Percentiles rank a stretch among this genome's conserved stretches.
These are phyloP conservation scores for Stigmatopora argus DNA, from an alignment of 2,113 vertebrate species.

Conservation along the genomic window DNA sequence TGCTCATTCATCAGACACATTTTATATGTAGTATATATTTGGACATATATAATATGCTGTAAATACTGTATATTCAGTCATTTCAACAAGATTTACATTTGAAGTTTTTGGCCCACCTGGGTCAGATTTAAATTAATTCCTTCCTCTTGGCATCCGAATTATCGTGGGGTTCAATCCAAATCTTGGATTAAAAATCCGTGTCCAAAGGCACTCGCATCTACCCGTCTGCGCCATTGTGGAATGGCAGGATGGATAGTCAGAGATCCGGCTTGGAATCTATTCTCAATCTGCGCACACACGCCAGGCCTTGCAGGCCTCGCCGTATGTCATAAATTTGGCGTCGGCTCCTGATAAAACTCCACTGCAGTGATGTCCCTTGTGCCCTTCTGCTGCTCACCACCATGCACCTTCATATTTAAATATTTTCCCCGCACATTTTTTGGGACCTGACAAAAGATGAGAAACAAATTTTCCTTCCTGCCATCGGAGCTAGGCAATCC, in stretches of 20 bases:
- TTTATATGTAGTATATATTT: no score
- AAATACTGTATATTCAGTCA: neutral
- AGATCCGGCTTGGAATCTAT: constrained; percentile 49
- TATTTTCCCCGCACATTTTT: constrained; percentile 10
- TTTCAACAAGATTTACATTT: constrained; percentile 1
- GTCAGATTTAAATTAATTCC: constrained; percentile 17
- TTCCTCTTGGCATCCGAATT: constrained; percentile 11
- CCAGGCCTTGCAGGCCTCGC: constrained; percentile 13
- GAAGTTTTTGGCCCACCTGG: constrained; percentile 7
- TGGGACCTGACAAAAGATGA: constrained; percentile 36
- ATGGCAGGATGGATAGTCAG: constrained; percentile 45
- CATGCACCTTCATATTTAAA: constrained; percentile 42
- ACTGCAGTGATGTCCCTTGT: constrained; percentile 52
- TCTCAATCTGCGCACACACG: constrained; percentile 21
- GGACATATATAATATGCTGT: no score
- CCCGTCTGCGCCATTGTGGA: constrained; percentile 48
- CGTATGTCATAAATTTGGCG: constrained; percentile 53
- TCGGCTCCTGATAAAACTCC: constrained; percentile 57
- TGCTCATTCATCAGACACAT: no score
- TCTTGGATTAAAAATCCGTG: constrained; percentile 33
- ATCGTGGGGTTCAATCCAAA: constrained; percentile 29
- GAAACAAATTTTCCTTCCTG: constrained; percentile 24
- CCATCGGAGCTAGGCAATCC: constrained; percentile 21
- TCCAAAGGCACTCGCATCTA: constrained; percentile 42
- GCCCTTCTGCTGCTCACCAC: constrained; percentile 55